Percentiles rank a stretch among this genome's conserved stretches.
These are phyloP conservation scores for Cladopsammia gracilis DNA, from an alignment of 64 coral and sea anemone genomes.

Conservation along the genomic window DNA sequence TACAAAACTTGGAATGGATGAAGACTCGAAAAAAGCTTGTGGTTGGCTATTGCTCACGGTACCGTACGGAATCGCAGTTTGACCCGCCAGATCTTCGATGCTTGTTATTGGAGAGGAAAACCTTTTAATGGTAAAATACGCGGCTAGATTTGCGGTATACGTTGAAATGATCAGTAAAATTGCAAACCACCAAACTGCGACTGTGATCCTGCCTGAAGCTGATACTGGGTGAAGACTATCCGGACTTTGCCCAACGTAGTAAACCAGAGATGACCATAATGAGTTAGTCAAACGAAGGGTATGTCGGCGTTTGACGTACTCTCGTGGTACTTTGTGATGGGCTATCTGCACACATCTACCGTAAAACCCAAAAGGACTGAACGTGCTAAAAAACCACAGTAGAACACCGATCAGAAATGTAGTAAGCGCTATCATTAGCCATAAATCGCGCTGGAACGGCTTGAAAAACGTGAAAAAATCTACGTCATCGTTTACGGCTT, in stretches of 20 bases:
- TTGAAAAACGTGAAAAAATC: slow-evolving; percentile 71
- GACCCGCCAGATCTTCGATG: slow-evolving; percentile 76
- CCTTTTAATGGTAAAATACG: slow-evolving; percentile 76
- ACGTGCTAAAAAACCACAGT: slow-evolving; percentile 90
- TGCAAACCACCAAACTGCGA: slow-evolving; percentile 89
- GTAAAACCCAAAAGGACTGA: slow-evolving; percentile 91
- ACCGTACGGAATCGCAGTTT: slow-evolving; percentile 75
- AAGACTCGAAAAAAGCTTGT: slow-evolving; percentile 72
- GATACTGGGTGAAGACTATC: slow-evolving; percentile 81
- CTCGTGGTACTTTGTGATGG: slow-evolving; percentile 50
- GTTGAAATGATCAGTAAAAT: slow-evolving; percentile 79
- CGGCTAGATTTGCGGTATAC: slow-evolving; percentile 87
- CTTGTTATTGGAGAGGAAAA: slow-evolving; percentile 72
- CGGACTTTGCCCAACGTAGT: slow-evolving; percentile 87
- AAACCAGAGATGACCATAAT: slow-evolving; percentile 78
- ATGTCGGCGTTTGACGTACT: slow-evolving; percentile 75
- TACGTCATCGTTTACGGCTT: slow-evolving; percentile 11
- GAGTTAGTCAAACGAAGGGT: slow-evolving; percentile 70
- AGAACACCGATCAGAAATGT: slow-evolving; percentile 62
- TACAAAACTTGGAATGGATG: slow-evolving; percentile 73
- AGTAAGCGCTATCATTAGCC: slow-evolving; percentile 64
- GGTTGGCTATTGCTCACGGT: slow-evolving; percentile 84
- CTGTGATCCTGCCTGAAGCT: slow-evolving; percentile 73
- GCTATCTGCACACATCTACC: slow-evolving; percentile 83
- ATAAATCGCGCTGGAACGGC: slow-evolving; percentile 62